Conservation (phyloP, 1,140 invertebrate species). For the Ptiloglossa arizonensis region DNA sequence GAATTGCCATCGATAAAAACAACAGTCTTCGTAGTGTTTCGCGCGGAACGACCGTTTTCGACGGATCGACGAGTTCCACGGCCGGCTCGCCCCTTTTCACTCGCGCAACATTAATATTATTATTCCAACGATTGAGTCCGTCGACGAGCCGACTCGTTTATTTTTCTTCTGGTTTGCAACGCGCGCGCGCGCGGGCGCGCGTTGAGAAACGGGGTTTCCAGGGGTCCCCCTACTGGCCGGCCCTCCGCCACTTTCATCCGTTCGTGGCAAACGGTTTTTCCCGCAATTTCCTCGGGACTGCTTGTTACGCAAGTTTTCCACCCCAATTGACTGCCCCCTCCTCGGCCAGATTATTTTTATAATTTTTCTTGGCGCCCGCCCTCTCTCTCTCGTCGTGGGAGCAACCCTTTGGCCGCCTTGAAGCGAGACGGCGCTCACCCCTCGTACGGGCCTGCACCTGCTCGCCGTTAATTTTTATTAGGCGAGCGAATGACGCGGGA, state of each 20-base stretch:
- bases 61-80: conserved; percentile 17
- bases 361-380: conserved; percentile 71
- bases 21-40: background rate
- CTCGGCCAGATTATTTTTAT: conserved; percentile 73
- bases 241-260: conserved; percentile 57
- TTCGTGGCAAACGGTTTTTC: conserved; percentile 70
- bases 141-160: conserved; percentile 58
- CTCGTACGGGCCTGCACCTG: conserved; percentile 61
- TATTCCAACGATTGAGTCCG: conserved; percentile 63
- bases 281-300: conserved; percentile 69
- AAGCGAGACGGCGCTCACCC: conserved; percentile 62
- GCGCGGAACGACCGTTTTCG: background rate
- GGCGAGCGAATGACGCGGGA: conserved; percentile 70
- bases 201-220: conserved; percentile 47
- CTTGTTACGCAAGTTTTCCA: conserved; percentile 74
- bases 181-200: conserved; percentile 46
- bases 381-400: conserved; percentile 48
- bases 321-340: conserved; percentile 71
- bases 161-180: conserved; percentile 64
- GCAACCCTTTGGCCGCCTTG: conserved; percentile 68
- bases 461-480: conserved; percentile 71
- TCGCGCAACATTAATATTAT: conserved; percentile 63
- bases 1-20: background rate
- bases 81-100: conserved; percentile 7
- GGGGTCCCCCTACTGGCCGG: conserved; percentile 30